Base-by-base conservation (phyloP, 2,113 vertebrate species). In the Rhinoptilus africanus region DNA sequence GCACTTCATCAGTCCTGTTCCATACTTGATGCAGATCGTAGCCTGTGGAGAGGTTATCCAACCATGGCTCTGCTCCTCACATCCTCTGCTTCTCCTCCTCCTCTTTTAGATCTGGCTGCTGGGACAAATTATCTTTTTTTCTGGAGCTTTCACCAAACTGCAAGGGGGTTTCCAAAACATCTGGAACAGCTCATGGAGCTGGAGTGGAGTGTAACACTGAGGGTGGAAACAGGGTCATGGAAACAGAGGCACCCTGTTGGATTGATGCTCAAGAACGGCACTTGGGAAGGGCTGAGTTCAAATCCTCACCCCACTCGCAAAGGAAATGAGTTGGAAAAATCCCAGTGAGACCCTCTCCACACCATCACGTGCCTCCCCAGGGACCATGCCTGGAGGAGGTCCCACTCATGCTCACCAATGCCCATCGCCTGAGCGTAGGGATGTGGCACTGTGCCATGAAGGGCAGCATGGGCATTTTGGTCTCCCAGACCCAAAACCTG, bases 161-260 rank as follows among this genome's bases (percentile, higher is more conserved):
- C 43, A 86, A 89, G 82, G 92, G 80, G 34, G 22, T 92, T 95
- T 94, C 85, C 91, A 87, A 96, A 94, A 97, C 97, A 98, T 98
- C 97, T 98, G 97, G 97, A 97, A 98, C 51, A 95, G 85, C 95
- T 97, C 95, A 96, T 39, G 66, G 78, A 62, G 79, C 85, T 91
- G 85, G 85, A 96, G 94, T 72, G 85, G 60, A 94, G 78, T 43
- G 53, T 83, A 82, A 93, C 4, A 0, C 94, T 88, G 90, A 90
- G 96, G 48, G 76, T 97, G 95, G 96, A 96, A 97, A 89, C 2
- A 45, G 77, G 96, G 96, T 96, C 94, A 91, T 94, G 88, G 92
- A 94, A 96, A 95, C 59, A 1, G 92, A 95, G 91, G 90, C 92
- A 93, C 86, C 94, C 96, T 56, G 64, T 89, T 75, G 67, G 51